Base-by-base conservation (phyloP, 2,797 vertebrate species). In the Tragelaphus oryx region DNA sequence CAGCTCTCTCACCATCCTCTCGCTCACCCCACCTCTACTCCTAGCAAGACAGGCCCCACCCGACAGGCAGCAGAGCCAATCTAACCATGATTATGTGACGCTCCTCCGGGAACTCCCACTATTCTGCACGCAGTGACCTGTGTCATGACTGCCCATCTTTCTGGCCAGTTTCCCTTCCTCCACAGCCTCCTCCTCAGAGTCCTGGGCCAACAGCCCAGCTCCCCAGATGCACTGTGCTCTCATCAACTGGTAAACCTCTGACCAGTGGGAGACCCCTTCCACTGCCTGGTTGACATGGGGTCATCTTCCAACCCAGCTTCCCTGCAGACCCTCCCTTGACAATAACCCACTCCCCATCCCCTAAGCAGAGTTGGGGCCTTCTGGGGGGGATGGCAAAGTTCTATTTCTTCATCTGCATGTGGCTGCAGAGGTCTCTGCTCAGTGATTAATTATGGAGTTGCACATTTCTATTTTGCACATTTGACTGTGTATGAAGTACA, bases 111-210 rank as follows among this genome's bases (percentile, higher is more conserved):
- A 62, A 50, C 52, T 20, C 68, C 59, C 3, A 2, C 8, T 16
- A 1, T 8, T n/a, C 46, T 44, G n/a, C 2, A 13, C 12, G n/a
- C n/a, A 76, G 41, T 41, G 28, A 12, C 37, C 1, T 0, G 3
- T 33, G 30, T n/a, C 37, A 0, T 10, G 12, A 6, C 3, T 13
- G n/a, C 13, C 26, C 14, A 33, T 3, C 52, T 28, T 37, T 28
- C 44, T 4, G 12, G 44, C 12, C n/a, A 12, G 0, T n/a, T 60
- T 57, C 57, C n/a, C 22, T 17, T 16, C 44, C 30, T 30, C 41
- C 48, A 24, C 17, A 16, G 57, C n/a, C 46, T 48, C n/a, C 65
- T 52, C 14, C 52, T 50, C 50, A n/a, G 3, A n/a, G 3, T 48
- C 71, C n/a, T 20, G 16, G 11, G 20, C 14, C 28, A 50, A n/a